A percentile compares a stretch with the other conserved stretches of the same genome.
phyloP scores from a whole-genome alignment of 2,797 vertebrate genomes.

The Alectoris magna region DNA sequence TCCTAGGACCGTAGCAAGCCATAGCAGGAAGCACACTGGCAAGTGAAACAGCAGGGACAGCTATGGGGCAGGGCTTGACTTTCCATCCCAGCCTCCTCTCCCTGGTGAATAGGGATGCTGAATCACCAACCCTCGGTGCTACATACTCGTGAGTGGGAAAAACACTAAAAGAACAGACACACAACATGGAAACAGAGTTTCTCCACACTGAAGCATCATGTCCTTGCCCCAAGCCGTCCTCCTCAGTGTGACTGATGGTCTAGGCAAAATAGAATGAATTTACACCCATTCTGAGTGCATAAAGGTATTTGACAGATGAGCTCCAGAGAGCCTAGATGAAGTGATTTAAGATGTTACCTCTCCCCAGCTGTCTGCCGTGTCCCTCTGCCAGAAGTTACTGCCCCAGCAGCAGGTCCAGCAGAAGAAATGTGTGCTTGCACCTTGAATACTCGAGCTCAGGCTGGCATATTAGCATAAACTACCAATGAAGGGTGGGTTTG shows the following conservation, averaged over 20 bases:
- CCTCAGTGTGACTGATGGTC: constrained; percentile 3
- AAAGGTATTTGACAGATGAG: constrained; percentile 46
- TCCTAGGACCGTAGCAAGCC: no score
- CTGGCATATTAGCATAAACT: constrained; percentile 56
- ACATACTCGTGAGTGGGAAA: not conserved
- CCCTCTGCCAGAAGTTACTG: constrained; percentile 62
- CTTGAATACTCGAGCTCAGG: constrained; percentile 17
- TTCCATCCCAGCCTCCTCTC: not conserved
- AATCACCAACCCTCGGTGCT: not conserved
- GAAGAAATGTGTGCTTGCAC: constrained; percentile 36
- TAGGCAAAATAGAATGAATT: not conserved
- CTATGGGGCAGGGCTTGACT: not conserved
- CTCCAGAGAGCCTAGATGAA: constrained; percentile 23
- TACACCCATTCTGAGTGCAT: not conserved
- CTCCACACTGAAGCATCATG: not conserved
- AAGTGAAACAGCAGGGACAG: not conserved
- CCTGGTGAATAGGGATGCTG: not conserved
- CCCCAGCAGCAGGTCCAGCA: constrained; percentile 57
- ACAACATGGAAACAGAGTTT: not conserved
- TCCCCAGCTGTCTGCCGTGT: constrained; percentile 55
- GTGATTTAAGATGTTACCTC: constrained; percentile 57
- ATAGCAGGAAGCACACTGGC: rapidly evolving
- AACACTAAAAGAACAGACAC: not conserved
- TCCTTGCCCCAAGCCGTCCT: constrained; percentile 10
- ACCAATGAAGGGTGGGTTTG: constrained; percentile 46